Evolutionary conservation across 92 coral and sea anemone species (phyloP), one percentile per base, ranked within the genome.

Genomic region (Zoanthus sociatus): DNA sequence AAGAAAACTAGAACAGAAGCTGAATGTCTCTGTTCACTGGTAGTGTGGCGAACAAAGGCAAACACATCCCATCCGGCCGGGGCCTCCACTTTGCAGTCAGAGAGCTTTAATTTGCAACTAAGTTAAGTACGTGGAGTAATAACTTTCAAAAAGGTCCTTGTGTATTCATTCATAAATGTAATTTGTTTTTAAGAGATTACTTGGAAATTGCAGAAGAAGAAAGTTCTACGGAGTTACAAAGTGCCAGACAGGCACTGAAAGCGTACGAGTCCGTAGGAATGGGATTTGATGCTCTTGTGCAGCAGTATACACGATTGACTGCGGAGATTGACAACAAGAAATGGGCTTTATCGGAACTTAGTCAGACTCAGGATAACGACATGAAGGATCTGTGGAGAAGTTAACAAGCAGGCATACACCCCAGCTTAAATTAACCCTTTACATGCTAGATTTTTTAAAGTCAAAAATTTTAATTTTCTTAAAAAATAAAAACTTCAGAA

Each of bases 271-370:
- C 97, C 2, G 97, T 97, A 6, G 99, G 99, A 17, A 93, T 97
- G 99, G 99, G 99, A 4, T 97, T 95, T 53, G 99, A 95, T 37
- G 79, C 87, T n/a, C 92, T 97, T 37, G 99, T 95, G 32, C 90
- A 90, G 77, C 96, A 95, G 33, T 97, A 95, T 84, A 91, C 92
- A 13, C 61, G 89, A 14, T 92, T 95, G 5, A 87, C 92, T 55
- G 91, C 92, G 26, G 99, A 97, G 89, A 95, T 97, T 11, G 99
- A 97, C 82, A 97, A 97, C 89, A 97, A 97, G 92, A 97, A 93
- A 90, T 97, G 99, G 99, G 99, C 99, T 3, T 82, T 97, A 61
- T 89, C 97, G 77, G 99, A 97, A 84, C 88, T 97, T 20, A 82
- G 97, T 32, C 98, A 93, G 61, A 95, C 78, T 46, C 91, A 92